These are phyloP conservation scores for Ptychoptera contaminata DNA, from an alignment of 2,888 invertebrate species.

Conservation along the genomic window DNA sequence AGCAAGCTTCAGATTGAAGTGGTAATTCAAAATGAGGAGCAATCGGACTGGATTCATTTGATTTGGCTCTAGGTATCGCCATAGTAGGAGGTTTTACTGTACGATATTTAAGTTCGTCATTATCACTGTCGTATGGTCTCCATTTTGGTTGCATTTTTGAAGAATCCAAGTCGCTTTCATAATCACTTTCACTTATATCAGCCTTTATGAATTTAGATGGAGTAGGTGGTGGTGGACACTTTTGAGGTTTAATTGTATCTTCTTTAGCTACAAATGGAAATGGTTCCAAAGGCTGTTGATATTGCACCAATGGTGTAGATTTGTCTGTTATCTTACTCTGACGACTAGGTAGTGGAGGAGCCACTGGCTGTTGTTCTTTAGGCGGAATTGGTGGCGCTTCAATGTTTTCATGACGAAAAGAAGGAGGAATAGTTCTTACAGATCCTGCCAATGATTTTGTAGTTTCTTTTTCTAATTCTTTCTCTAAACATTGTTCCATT, in stretches of 20 bases:
- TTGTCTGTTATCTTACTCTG: slow-evolving; percentile 13
- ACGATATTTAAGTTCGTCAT: slow-evolving; percentile 41
- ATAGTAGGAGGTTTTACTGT: slow-evolving; percentile 36
- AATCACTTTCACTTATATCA: slow-evolving; percentile 45
- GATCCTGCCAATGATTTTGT: slow-evolving; percentile 37
- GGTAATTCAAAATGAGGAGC: slow-evolving; percentile 34
- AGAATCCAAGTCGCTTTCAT: slow-evolving; percentile 49
- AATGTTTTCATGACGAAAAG: slow-evolving; percentile 14
- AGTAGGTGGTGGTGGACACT: slow-evolving; percentile 36
- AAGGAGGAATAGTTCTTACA: slow-evolving; percentile 37
- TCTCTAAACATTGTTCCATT: slow-evolving; percentile 39
- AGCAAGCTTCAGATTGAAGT: slow-evolving; percentile 14
- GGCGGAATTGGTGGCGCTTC: slow-evolving; percentile 28
- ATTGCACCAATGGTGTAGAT: slow-evolving; percentile 13
- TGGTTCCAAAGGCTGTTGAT: slow-evolving; percentile 26
- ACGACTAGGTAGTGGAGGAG: slow-evolving; percentile 29
- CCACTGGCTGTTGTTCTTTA: slow-evolving; percentile 28
- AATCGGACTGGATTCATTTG: slow-evolving; percentile 37
- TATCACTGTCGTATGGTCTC: slow-evolving; percentile 47
- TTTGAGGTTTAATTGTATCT: slow-evolving; percentile 26
- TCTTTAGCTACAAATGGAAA: slow-evolving; percentile 25
- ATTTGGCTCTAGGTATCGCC: slow-evolving; percentile 31
- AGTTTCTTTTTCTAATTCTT: slow-evolving; percentile 35
- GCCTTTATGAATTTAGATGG: slow-evolving; percentile 41
- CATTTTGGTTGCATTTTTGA: slow-evolving; percentile 40